Conservation (phyloP, 2,888 invertebrate genomes). For the Dromius quadrimaculatus region DNA sequence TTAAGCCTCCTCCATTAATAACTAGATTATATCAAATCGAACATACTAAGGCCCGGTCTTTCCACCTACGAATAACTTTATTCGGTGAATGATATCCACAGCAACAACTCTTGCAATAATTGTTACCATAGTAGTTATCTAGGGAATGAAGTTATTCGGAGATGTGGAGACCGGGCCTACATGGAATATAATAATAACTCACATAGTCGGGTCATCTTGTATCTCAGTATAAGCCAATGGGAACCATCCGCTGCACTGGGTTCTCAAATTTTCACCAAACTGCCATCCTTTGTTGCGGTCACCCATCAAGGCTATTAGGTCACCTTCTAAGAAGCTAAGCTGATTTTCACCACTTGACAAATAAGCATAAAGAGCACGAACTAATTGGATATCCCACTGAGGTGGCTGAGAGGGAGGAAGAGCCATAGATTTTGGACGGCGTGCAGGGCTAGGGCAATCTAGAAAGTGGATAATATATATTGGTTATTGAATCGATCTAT, state of each 20-base stretch:
- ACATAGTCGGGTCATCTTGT: conserved; percentile 76
- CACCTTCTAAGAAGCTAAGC: conserved; percentile 91
- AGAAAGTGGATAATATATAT: conserved; percentile 22
- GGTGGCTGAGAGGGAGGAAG: conserved; percentile 68
- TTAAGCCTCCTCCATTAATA: too few relatives aligned
- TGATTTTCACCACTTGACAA: conserved; percentile 91
- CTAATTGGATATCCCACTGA: conserved; percentile 81
- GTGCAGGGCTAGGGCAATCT: conserved; percentile 60
- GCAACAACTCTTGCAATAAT: too few relatives aligned
- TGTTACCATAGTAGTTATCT: too few relatives aligned
- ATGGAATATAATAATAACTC: conserved; percentile 59
- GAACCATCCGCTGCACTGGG: conserved; percentile 95
- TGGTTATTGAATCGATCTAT: too few relatives aligned
- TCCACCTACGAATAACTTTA: too few relatives aligned
- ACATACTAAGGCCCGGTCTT: too few relatives aligned
- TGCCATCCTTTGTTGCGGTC: conserved; percentile 96
- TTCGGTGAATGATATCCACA: too few relatives aligned
- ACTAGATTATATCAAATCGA: too few relatives aligned
- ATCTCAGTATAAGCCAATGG: conserved; percentile 94
- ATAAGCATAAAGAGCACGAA: conserved; percentile 90
- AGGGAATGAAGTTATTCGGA: too few relatives aligned
- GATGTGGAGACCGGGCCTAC: conserved; percentile 4
- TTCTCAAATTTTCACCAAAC: conserved; percentile 93
- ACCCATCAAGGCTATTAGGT: conserved; percentile 88
- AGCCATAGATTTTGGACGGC: conserved; percentile 77